phyloP scores from a whole-genome alignment of 2,797 vertebrate genomes.

The Myripristis murdjan region DNA sequence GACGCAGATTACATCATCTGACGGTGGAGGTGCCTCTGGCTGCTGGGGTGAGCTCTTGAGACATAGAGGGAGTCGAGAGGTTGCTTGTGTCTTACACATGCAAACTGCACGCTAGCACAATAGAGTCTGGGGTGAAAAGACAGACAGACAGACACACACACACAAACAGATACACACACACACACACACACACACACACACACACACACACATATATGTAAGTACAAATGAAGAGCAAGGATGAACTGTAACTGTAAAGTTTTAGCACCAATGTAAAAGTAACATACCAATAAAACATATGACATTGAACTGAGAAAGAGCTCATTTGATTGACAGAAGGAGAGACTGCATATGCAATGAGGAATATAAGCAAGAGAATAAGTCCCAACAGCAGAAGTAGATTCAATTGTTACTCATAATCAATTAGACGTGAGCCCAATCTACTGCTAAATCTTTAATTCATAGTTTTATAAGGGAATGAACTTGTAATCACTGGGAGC shows the following conservation, averaged over 20 bases:
- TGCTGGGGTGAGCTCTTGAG: too few species aligned
- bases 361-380: too few species aligned
- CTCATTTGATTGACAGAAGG: not conserved
- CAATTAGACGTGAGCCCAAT: constrained; percentile 54
- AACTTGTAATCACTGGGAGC: constrained; percentile 32
- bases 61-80: too few species aligned
- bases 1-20: too few species aligned
- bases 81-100: too few species aligned
- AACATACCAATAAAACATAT: too few species aligned
- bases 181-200: not conserved
- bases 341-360: too few species aligned
- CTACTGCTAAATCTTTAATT: constrained; percentile 42
- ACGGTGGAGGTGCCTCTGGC: too few species aligned
- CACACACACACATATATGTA: constrained; percentile 4
- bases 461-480: constrained; percentile 40
- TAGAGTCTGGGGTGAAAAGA: too few species aligned
- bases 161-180: not conserved
- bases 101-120: too few species aligned
- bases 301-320: constrained; percentile 8
- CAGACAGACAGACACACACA: too few species aligned
- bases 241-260: not conserved
- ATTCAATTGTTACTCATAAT: constrained; percentile 42
- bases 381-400: constrained; percentile 19
- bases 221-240: not conserved
- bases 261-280: too few species aligned